phyloP scores from a whole-genome alignment of 2,797 vertebrate genomes.

The Hoplostethus mediterraneus region DNA sequence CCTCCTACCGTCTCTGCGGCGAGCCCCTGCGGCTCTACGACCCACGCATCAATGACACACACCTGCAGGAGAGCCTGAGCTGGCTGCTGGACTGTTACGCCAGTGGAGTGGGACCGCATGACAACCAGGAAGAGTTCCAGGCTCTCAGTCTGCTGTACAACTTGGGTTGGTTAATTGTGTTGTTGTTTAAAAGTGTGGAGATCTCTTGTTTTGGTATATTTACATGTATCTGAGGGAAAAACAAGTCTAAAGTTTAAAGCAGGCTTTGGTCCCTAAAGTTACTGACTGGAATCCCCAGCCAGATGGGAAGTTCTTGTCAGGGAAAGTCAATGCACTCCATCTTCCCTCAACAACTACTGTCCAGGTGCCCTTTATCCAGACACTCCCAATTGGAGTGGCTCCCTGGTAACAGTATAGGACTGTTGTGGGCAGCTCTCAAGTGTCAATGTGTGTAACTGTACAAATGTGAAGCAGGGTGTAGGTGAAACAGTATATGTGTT shows the following conservation, averaged over 20 bases:
- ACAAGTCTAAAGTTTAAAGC: background rate
- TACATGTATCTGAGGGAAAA: accelerated
- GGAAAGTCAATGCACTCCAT: too few relatives aligned
- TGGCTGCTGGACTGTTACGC: constrained; percentile 89
- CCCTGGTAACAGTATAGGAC: too few relatives aligned
- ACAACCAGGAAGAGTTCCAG: constrained; percentile 88
- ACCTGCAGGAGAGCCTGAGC: constrained; percentile 90
- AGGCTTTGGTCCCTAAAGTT: too few relatives aligned
- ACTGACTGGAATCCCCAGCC: too few relatives aligned
- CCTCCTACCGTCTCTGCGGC: constrained; percentile 81
- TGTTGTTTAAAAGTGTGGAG: background rate
- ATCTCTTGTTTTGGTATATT: background rate
- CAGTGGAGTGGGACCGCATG: constrained; percentile 54
- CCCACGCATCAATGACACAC: constrained; percentile 86
- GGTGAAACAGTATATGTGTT: background rate
- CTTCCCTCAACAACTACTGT: too few relatives aligned
- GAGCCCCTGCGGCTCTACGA: constrained; percentile 79
- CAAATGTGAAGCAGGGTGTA: too few relatives aligned
- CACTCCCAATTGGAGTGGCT: too few relatives aligned
- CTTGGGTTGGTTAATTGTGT: constrained; percentile 81
- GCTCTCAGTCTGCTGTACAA: constrained; percentile 90
- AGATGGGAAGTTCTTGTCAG: too few relatives aligned
- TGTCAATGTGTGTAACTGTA: too few relatives aligned
- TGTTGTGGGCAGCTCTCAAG: too few relatives aligned
- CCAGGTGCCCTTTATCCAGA: too few relatives aligned